Percentiles rank a stretch among this genome's conserved stretches.
Evolutionary conservation across 2,113 vertebrate species (phyloP).

Genomic region (Leucosticte australis): DNA sequence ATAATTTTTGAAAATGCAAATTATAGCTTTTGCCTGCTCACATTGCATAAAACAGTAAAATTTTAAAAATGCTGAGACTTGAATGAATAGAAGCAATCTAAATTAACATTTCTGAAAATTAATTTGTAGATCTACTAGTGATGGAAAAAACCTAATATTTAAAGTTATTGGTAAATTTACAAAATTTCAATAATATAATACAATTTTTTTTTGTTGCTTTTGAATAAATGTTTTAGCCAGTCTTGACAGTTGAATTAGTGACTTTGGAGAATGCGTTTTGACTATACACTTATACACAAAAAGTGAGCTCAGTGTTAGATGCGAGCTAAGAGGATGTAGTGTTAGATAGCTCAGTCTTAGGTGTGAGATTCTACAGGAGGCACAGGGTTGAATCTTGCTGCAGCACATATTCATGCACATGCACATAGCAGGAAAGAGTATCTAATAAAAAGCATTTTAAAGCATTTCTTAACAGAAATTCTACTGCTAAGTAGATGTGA

Average conservation of each 20-base stretch:
- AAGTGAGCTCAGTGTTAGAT: not conserved
- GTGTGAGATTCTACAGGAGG: not conserved
- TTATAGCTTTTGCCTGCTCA: not conserved
- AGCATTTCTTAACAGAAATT: not conserved
- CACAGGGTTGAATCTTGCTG: not conserved
- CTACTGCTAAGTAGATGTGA: not conserved
- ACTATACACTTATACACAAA: not conserved
- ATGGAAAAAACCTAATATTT: not conserved
- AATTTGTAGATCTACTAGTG: not conserved
- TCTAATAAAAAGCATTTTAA: not conserved
- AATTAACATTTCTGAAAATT: not conserved
- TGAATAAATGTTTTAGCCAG: not conserved
- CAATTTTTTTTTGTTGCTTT: not conserved
- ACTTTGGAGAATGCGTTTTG: not conserved
- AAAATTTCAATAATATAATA: not conserved
- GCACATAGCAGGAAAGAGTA: accelerated
- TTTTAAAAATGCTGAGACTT: not conserved
- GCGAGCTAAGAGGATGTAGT: not conserved
- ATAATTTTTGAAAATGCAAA: not conserved
- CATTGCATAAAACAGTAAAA: not conserved
- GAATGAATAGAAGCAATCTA: not conserved
- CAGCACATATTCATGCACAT: not conserved
- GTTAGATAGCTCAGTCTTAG: not conserved
- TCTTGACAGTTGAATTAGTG: not conserved
- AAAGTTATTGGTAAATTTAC: not conserved